A percentile compares a stretch with the other conserved stretches of the same genome.
Evolutionary conservation across 2,113 vertebrate genomes (phyloP).

Genomic region (Amia ocellicauda): DNA sequence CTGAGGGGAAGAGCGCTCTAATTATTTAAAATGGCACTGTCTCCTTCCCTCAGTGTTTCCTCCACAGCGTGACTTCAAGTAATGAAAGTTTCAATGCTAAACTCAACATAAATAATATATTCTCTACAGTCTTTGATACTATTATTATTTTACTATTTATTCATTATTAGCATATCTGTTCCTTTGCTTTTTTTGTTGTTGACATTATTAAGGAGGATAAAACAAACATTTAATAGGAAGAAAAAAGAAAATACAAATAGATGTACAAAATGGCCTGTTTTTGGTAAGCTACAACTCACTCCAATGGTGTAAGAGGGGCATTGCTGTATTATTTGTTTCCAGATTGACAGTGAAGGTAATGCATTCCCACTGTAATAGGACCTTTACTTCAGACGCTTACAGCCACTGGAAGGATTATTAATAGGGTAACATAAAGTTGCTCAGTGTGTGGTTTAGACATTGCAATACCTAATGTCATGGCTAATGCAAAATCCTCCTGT

Average conservation of each 20-base stretch:
- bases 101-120: constrained; percentile 8
- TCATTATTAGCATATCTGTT: neutral
- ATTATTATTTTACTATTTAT: neutral
- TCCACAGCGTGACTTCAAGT: constrained; percentile 9
- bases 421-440: neutral
- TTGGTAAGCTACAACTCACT: too few relatives aligned
- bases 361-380: too few relatives aligned
- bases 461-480: neutral
- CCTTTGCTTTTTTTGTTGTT: constrained; percentile 1
- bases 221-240: neutral
- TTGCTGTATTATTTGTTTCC: too few relatives aligned
- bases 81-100: constrained; percentile 20
- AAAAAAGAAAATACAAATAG: too few relatives aligned
- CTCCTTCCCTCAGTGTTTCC: constrained; percentile 13
- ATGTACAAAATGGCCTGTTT: too few relatives aligned
- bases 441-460: neutral
- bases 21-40: constrained; percentile 23
- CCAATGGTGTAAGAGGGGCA: too few relatives aligned
- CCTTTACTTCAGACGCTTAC: too few relatives aligned
- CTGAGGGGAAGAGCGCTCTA: constrained; percentile 2
- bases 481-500: neutral
- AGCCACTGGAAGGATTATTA: neutral
- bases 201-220: neutral
- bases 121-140: neutral
- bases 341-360: too few relatives aligned